Evolutionary conservation across 2,888 invertebrate genomes (phyloP).

Genomic region (Oscheius sp.): DNA sequence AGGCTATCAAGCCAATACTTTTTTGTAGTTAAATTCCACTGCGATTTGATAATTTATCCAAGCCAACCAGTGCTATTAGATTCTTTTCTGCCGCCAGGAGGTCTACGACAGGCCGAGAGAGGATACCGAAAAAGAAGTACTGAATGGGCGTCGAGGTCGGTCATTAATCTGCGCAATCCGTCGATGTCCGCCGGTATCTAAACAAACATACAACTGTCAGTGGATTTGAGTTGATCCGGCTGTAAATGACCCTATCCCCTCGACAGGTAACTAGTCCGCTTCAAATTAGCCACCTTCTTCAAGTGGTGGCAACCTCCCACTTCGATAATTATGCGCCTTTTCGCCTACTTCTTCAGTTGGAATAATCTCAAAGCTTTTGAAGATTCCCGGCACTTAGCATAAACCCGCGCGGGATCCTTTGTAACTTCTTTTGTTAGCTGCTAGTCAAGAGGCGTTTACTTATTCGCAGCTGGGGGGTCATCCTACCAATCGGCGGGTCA

Average conservation of each 20-base stretch:
- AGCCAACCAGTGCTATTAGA: slow-evolving; percentile 22
- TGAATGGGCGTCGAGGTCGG: slow-evolving; percentile 27
- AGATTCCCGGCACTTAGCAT: slow-evolving; percentile 13
- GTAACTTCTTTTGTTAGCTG: not conserved
- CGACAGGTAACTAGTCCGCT: slow-evolving; percentile 15
- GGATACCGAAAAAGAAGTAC: slow-evolving; percentile 16
- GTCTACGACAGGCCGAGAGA: slow-evolving; percentile 4
- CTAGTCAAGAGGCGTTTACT: not conserved
- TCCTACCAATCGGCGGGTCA: not conserved
- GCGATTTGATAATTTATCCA: not conserved
- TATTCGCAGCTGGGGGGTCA: slow-evolving; percentile 10
- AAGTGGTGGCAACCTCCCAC: not conserved
- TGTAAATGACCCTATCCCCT: slow-evolving; percentile 28
- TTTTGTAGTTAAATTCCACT: not conserved
- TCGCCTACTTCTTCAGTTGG: slow-evolving; percentile 19
- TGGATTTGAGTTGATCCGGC: slow-evolving; percentile 35
- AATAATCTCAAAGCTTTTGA: slow-evolving; percentile 28
- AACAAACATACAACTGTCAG: slow-evolving; percentile 34
- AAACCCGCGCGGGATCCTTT: slow-evolving; percentile 10
- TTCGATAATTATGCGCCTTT: slow-evolving; percentile 21
- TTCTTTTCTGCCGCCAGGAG: slow-evolving; percentile 4
- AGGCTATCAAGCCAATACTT: too few species aligned
- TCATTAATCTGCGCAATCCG: slow-evolving; percentile 32
- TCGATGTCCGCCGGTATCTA: not conserved
- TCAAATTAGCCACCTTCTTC: not conserved